phyloP scores from a whole-genome alignment of 1,140 invertebrate genomes.

The Trichonephila inaurata region DNA sequence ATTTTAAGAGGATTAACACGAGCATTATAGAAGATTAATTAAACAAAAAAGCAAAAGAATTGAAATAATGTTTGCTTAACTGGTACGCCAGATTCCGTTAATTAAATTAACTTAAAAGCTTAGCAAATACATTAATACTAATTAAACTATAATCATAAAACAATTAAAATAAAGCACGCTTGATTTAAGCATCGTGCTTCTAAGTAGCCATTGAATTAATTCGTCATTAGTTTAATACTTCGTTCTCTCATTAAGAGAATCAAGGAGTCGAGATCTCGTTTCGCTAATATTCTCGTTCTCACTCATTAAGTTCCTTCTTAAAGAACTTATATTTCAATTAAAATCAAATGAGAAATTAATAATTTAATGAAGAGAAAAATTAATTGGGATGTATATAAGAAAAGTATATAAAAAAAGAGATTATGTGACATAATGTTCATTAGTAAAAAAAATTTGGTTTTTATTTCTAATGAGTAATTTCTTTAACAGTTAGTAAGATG shows the following conservation, averaged over 20 bases:
- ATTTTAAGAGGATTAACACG: no score
- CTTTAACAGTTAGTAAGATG: no score
- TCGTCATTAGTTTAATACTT: constrained; percentile 21
- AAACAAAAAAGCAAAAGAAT: no score
- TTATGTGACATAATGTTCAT: no score
- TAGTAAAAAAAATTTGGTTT: no score
- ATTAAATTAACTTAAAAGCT: background rate
- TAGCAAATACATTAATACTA: constrained; percentile 2
- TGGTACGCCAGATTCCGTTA: background rate
- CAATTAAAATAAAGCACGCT: constrained; percentile 17
- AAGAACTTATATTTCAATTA: background rate
- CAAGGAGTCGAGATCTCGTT: background rate
- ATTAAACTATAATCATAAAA: constrained; percentile 31
- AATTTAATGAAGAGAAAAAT: background rate
- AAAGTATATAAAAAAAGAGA: no score
- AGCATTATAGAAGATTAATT: no score
- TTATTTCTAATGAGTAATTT: no score
- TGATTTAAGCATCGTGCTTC: background rate
- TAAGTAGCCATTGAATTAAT: constrained; percentile 10
- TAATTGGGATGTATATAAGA: no score
- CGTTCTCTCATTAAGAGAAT: background rate
- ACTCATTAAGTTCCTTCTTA: background rate
- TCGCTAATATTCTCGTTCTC: background rate
- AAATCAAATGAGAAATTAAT: background rate
- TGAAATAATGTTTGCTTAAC: background rate